Evolutionary conservation across 2,797 vertebrate genomes (phyloP), one percentile per base, ranked within the genome.

Genomic region (Petrocephalus schoutedeni): DNA sequence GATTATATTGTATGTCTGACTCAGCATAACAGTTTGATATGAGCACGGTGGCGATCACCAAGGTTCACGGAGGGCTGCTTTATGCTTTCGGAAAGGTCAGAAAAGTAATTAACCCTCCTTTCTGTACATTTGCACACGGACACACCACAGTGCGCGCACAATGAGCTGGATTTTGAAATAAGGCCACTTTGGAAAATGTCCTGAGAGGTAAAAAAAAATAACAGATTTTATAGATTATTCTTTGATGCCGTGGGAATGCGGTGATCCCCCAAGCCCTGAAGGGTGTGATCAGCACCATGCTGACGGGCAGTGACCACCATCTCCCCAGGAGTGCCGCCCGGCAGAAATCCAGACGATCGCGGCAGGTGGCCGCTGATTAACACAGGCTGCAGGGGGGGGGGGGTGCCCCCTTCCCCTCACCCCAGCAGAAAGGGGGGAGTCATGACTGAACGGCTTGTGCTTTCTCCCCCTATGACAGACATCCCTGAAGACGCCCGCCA

Each of bases 61-160:
- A 57, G 85, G 21, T 54, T 41, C 21, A 28, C 9, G 19, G 21
- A 93, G 92, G 92, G 92, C 94, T 94, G 93, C 93, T 95, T 93
- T 93, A 94, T 93, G 94, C 94, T 92, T 91, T 91, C 87, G 86
- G 83, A 92, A 94, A 94, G 95, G 95, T 95, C 95, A 94, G 90
- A 91, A 95, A 95, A 95, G 93, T 94, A 95, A 95, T 96, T 95
- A 95, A 96, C 95, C 95, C 94, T 92, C 92, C 93, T 94, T 93
- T 91, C 90, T 92, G 92, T 93, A 93, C 92, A 91, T 93, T 93
- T 93, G 93, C 86, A 88, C 32, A 32, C 23, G 57, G 9, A 86
- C 58, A 74, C 7, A 54, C 67, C 8, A 36, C 67, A 64, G 36
- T 14, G 9, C 2, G 23, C 19, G 21, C 85, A 86, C 32, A 86